A percentile compares a stretch with the other conserved stretches of the same genome.
These are phyloP conservation scores for Papilio aristodemus DNA, from an alignment of 1,140 invertebrate genomes.

Conservation along the genomic window DNA sequence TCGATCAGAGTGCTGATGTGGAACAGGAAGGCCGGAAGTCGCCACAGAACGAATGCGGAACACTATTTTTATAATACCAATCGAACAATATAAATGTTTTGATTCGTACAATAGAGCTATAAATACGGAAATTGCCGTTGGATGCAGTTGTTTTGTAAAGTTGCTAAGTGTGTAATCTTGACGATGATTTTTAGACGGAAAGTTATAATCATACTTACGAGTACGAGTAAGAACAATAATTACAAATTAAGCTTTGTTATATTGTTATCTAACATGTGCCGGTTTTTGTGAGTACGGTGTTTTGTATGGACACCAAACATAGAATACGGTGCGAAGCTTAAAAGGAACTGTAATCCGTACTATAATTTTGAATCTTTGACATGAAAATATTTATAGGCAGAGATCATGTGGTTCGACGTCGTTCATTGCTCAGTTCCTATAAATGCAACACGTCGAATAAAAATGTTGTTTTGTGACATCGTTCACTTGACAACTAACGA, in stretches of 20 bases:
- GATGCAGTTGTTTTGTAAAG: conserved; percentile 1
- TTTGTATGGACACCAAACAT: not conserved
- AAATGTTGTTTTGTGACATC: not conserved
- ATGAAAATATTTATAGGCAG: not conserved
- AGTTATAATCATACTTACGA: too few relatives aligned
- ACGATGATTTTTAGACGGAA: not conserved
- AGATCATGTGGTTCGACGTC: not conserved
- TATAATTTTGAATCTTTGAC: not conserved
- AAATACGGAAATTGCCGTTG: not conserved
- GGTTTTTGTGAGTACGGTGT: too few relatives aligned
- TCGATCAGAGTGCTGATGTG: conserved; percentile 17
- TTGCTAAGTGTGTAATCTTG: conserved; percentile 11
- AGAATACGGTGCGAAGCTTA: too few relatives aligned
- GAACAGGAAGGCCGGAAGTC: conserved; percentile 11
- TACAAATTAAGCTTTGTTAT: too few relatives aligned
- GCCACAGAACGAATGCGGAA: conserved; percentile 3
- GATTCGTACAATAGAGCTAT: not conserved
- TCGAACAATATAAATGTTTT: not conserved
- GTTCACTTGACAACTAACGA: not conserved
- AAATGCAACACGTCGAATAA: not conserved
- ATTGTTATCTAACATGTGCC: too few relatives aligned
- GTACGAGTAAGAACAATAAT: too few relatives aligned
- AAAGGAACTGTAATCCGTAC: too few relatives aligned
- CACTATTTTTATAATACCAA: conserved; percentile 4
- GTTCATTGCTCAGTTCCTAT: not conserved